Conservation (phyloP, 2,888 invertebrate genomes). For the Pseudococcus longispinus region DNA sequence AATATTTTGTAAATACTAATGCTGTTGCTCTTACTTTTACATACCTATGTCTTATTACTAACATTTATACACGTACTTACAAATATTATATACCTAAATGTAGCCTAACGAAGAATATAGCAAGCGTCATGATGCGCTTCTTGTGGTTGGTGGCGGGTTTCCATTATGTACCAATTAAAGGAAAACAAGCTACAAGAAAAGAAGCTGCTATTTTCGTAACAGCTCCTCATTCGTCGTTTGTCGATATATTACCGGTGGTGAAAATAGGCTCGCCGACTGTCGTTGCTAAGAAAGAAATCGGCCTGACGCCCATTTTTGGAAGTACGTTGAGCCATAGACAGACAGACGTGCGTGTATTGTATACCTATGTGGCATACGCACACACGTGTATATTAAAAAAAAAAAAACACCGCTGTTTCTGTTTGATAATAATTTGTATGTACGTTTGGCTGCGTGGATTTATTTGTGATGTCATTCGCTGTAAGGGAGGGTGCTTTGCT, state of each 20-base stretch:
- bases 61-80: background rate
- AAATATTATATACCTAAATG: background rate
- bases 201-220: slow-evolving; percentile 86
- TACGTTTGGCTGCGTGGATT: background rate
- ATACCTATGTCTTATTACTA: background rate
- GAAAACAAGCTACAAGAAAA: slow-evolving; percentile 69
- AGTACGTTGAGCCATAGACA: slow-evolving; percentile 69
- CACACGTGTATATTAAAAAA: background rate
- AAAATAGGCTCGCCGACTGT: slow-evolving; percentile 85
- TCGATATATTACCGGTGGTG: slow-evolving; percentile 85
- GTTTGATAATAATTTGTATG: background rate
- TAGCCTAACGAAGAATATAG: slow-evolving; percentile 62
- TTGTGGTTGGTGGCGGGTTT: slow-evolving; percentile 84
- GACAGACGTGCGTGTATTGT: background rate
- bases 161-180: slow-evolving; percentile 78
- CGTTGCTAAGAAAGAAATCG: slow-evolving; percentile 87
- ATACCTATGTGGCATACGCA: background rate
- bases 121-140: slow-evolving; percentile 75
- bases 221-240: slow-evolving; percentile 91
- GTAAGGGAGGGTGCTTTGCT: background rate
- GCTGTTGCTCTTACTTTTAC: background rate
- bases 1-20: background rate
- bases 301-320: slow-evolving; percentile 85
- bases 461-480: background rate
- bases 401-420: background rate